Percentiles rank a stretch among this genome's conserved stretches.
Conservation (phyloP, 2,888 invertebrate genomes). For the Metopia argyrocephala region DNA sequence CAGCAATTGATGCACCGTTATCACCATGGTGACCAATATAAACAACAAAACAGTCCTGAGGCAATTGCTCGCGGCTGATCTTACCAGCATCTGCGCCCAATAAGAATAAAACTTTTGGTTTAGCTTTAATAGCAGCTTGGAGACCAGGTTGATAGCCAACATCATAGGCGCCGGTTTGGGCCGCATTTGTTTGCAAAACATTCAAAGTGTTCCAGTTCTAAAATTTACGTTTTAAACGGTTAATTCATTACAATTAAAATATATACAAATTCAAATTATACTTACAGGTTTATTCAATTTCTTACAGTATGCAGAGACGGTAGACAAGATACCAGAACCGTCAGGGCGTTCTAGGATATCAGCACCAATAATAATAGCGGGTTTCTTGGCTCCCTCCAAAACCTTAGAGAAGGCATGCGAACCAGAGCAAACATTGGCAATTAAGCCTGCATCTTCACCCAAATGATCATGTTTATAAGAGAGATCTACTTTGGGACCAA, state of each 20-base stretch:
- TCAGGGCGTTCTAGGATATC: constrained; percentile 88
- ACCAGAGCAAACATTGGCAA: constrained; percentile 87
- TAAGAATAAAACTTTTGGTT: constrained; percentile 91
- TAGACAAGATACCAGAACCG: constrained; percentile 87
- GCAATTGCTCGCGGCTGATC: constrained; percentile 87
- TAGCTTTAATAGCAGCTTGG: constrained; percentile 81
- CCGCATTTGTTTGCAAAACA: constrained; percentile 94
- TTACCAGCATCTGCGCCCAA: constrained; percentile 95
- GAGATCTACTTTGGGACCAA: constrained; percentile 95
- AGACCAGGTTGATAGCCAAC: constrained; percentile 92
- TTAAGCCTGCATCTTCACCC: constrained; percentile 87
- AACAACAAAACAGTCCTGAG: constrained; percentile 90
- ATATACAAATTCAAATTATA: constrained; percentile 70
- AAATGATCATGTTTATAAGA: constrained; percentile 95
- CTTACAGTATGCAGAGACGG: constrained; percentile 86
- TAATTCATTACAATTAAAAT: background rate
- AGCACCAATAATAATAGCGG: constrained; percentile 95
- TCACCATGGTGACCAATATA: constrained; percentile 99
- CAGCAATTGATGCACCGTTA: constrained; percentile 93
- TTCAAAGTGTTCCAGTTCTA: constrained; percentile 90
- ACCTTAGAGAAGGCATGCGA: constrained; percentile 84
- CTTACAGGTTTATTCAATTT: constrained; percentile 80
- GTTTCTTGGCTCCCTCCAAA: constrained; percentile 88
- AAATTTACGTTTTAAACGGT: constrained; percentile 6
- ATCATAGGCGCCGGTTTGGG: constrained; percentile 96